A percentile compares a stretch with the other conserved stretches of the same genome.
These are phyloP conservation scores for Drosophila putrida DNA, from an alignment of 2,888 invertebrate genomes.

Conservation along the genomic window DNA sequence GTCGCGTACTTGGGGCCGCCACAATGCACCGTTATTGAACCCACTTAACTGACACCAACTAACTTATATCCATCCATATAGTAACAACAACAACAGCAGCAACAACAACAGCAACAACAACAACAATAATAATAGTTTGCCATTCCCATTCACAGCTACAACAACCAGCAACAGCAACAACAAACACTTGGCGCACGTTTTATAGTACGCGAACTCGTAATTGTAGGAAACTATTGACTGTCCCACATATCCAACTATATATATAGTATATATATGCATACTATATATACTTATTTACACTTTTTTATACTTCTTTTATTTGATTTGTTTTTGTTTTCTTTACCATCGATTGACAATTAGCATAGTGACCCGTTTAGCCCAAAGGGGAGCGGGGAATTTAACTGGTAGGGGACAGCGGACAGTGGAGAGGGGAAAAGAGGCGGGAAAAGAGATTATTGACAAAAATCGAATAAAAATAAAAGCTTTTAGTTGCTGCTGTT, in stretches of 20 bases:
- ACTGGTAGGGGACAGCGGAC: no score
- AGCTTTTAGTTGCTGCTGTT: conserved; percentile 27
- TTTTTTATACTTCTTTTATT: not conserved
- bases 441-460: conserved; percentile 25
- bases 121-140: conserved; percentile 14
- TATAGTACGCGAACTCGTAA: conserved; percentile 27
- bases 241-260: conserved; percentile 24
- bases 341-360: conserved; percentile 35
- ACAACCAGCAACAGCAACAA: not conserved
- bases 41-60: conserved; percentile 49
- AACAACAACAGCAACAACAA: conserved; percentile 7
- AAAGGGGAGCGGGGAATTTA: no score
- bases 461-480: conserved; percentile 3
- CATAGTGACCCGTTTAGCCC: conserved; percentile 52
- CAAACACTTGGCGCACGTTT: conserved; percentile 33
- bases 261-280: not conserved
- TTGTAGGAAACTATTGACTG: conserved; percentile 41
- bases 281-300: not conserved
- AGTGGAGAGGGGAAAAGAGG: not conserved
- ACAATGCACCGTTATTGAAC: conserved; percentile 78
- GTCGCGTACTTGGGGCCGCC: conserved; percentile 37
- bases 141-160: conserved; percentile 15
- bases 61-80: conserved; percentile 32
- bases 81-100: conserved; percentile 5
- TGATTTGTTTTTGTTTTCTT: no score